Conservation (phyloP, 2,113 vertebrate genomes). For the Pogona vitticeps region DNA sequence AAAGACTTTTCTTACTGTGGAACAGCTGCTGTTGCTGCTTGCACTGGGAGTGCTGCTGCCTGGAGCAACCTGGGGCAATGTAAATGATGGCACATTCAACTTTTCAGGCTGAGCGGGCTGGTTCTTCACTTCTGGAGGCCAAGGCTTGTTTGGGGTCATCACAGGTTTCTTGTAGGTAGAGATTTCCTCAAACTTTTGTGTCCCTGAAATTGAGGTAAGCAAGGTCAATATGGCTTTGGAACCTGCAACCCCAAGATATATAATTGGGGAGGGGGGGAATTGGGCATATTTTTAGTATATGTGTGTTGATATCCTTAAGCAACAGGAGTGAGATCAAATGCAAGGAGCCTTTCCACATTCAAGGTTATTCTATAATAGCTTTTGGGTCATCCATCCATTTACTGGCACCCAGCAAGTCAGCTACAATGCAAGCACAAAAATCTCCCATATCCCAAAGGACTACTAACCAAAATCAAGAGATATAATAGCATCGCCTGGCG, state of each 20-base stretch:
- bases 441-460: neutral
- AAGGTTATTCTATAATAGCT: neutral
- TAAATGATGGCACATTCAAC: slow-evolving; percentile 77
- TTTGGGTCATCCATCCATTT: neutral
- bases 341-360: neutral
- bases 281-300: neutral
- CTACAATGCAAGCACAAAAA: too few species aligned
- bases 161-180: slow-evolving; percentile 74
- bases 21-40: slow-evolving; percentile 89
- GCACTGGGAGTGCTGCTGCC: slow-evolving; percentile 88
- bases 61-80: slow-evolving; percentile 79
- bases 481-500: slow-evolving; percentile 90
- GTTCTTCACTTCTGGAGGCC: slow-evolving; percentile 79
- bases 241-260: slow-evolving; percentile 33
- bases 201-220: slow-evolving; percentile 71
- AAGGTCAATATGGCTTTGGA: slow-evolving; percentile 48
- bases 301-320: neutral
- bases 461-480: slow-evolving; percentile 91
- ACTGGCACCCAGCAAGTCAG: neutral
- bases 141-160: slow-evolving; percentile 77
- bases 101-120: slow-evolving; percentile 68
- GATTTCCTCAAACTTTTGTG: slow-evolving; percentile 81
- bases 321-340: neutral
- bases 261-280: slow-evolving; percentile 12
- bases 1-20: slow-evolving; percentile 82